A percentile compares a stretch with the other conserved stretches of the same genome.
Conservation (phyloP, 2,113 vertebrate species). For the Halcyon malimbica region DNA sequence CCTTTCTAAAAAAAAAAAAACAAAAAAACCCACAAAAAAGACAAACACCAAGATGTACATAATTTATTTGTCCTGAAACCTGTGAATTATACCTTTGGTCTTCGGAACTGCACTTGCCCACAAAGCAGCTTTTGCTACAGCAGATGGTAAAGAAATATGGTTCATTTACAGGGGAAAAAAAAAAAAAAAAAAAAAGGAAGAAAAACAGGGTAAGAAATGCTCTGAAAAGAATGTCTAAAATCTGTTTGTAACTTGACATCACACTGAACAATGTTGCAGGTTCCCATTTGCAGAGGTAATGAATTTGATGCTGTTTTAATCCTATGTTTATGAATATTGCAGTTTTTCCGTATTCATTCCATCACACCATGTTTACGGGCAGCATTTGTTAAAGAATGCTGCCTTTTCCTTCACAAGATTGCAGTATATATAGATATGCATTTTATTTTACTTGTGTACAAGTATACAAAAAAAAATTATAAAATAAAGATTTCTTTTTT, state of each 20-base stretch:
- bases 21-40: not conserved
- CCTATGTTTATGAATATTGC: conserved; percentile 81
- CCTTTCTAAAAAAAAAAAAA: conserved; percentile 45
- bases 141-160: conserved; percentile 50
- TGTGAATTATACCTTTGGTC: conserved; percentile 70
- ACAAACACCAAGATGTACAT: conserved; percentile 61
- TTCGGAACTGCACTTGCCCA: conserved; percentile 55
- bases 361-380: conserved; percentile 83
- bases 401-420: conserved; percentile 81
- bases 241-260: conserved; percentile 61
- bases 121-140: conserved; percentile 53
- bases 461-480: conserved; percentile 82
- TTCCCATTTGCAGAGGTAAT: conserved; percentile 81
- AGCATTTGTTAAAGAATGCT: conserved; percentile 90
- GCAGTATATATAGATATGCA: conserved; percentile 95
- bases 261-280: conserved; percentile 48
- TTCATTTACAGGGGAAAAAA: conserved; percentile 42
- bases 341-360: conserved; percentile 72
- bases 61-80: conserved; percentile 72
- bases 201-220: conserved; percentile 47
- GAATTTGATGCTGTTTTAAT: conserved; percentile 80
- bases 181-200: not conserved
- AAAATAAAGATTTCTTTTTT: conserved; percentile 88
- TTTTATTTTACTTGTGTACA: conserved; percentile 99
- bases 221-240: conserved; percentile 59